Base-by-base conservation (phyloP, 2,113 vertebrate species). In the Misgurnus anguillicaudatus region DNA sequence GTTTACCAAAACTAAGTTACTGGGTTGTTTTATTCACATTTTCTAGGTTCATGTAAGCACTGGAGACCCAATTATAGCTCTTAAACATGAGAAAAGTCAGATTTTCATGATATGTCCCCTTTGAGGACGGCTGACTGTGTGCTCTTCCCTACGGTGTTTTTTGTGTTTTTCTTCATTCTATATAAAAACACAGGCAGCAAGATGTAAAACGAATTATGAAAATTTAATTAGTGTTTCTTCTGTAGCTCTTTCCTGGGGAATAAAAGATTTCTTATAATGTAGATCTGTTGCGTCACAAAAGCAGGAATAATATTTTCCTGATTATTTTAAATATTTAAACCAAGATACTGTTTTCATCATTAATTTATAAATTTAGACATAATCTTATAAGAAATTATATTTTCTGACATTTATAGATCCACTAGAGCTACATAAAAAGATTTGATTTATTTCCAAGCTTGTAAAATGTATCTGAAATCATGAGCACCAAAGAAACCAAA, bases 221-320 rank as follows among this genome's bases (percentile, higher is more conserved):
- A 24, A 24, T 24, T 24, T 24, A 24, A 24, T 24, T 24, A 48
- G 53, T 21, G 42, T 53, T 78, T 66, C 66, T 19, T 82, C 24
- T 1, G 42, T 19, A 67, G 48, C n/a, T 68, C 41, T 39, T 45
- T 21, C 38, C 68, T 53, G 17, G 72, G 42, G 19, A 69, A 69
- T 16, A 65, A 42, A 9, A 14, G 71, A 55, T 61, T 47, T 41
- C 10, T 47, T 14, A 36, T 67, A 67, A 38, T 77, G 53, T 78
- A 47, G 42, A 24, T 67, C 45, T 39, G 1, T 19, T 14, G 4
- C 4, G 47, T 10, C 10, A 51, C 11, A 14, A 13, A 51, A 11
- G 11, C 3, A n/a, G 5, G 14, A 57, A 17, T 5, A 6, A n/a
- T n/a, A 6, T n/a, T 57, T n/a, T n/a, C 8, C 6, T 57, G 4